Base-by-base conservation (phyloP, 1,140 invertebrate species). In the Orussus abietinus region DNA sequence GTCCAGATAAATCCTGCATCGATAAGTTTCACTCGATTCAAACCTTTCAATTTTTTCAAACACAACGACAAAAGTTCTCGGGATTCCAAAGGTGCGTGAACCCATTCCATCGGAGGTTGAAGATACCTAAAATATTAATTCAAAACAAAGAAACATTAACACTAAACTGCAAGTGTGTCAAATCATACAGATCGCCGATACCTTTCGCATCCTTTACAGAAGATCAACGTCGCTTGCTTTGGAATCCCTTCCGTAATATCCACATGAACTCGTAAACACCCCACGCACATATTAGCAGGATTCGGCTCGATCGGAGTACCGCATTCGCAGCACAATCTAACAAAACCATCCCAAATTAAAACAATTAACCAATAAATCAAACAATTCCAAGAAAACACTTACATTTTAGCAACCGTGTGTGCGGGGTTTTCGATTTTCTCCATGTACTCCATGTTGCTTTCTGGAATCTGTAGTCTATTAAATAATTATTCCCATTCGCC, bases 1-100 rank as follows among this genome's bases (percentile, higher is more conserved):
- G 96, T 99, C 96, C 96, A 99, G 3, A 97, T 80, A 77, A 99
- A 99, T 4, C 85, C 84, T 35, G 97, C 96, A 81, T 99, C 95
- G 29, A 97, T 78, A 4, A 99, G 72, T 63, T 88, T 89, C 1
- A 96, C 87, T 67, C 86, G 84, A 53, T 86, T 91, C 1, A 98
- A 74, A 3, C 92, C 92, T 75, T 96, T 98, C 0, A 99, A 69
- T 62, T 88, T 92, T 63, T 97, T 96, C 3, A 99, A 72, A 62
- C 96, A 99, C 2, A 99, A 64, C 1, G 88, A 80, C 2, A 99
- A 69, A 1, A 99, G 74, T 71, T 99, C 96, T 30, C 88, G 80
- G 0, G 96, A 98, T 75, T 99, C 96, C 0, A 98, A 72, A 7
- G 84, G 72, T 55, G 91, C 93, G 10, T 80, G 75, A 11, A 97